Evolutionary conservation across 2,113 vertebrate genomes (phyloP), one percentile per base, ranked within the genome.

Genomic region (Edolisoma coerulescens): DNA sequence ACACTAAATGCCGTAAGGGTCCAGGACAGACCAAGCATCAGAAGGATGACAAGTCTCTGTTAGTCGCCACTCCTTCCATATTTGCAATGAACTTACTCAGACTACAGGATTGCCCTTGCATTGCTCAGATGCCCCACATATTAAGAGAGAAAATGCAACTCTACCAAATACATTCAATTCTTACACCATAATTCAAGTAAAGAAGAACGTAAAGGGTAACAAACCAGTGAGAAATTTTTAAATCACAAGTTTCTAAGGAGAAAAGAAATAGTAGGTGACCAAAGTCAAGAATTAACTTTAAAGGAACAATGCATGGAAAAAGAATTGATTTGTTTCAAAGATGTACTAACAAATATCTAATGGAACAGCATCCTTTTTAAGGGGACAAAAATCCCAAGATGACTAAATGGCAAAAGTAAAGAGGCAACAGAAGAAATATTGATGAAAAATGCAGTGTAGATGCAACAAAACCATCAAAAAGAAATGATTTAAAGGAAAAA

Each of bases 401-500:
- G 89, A 84, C 80, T 95, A 95, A 97, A 95, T 92, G 94, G 94
- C 92, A 90, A 81, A 95, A 97, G 95, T 95, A 95, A 97, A 95
- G 95, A 97, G 89, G 86, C 89, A 95, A 93, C 54, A 33, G 80
- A 97, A 97, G 96, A 97, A 97, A 97, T 96, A 97, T 94, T 95
- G 96, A 93, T 92, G 96, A 97, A 95, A 96, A 95, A 97, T 97
- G 93, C 3, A 27, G 89, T 93, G 76, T 67, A 78, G 89, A 92
- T 89, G 80, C 93, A 96, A 92, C 86, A 97, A 96, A 97, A 87
- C 86, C 69, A 97, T 97, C 96, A 97, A 75, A 87, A 93, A 89
- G 69, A 96, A 96, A 95, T 97, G 96, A 97, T 97, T 97, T 97
- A 97, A 97, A 95, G 95, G 94, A 92, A 96, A 97, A 97, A 97